phyloP scores from a whole-genome alignment of 2,797 vertebrate genomes.

The Thamnophis elegans region DNA sequence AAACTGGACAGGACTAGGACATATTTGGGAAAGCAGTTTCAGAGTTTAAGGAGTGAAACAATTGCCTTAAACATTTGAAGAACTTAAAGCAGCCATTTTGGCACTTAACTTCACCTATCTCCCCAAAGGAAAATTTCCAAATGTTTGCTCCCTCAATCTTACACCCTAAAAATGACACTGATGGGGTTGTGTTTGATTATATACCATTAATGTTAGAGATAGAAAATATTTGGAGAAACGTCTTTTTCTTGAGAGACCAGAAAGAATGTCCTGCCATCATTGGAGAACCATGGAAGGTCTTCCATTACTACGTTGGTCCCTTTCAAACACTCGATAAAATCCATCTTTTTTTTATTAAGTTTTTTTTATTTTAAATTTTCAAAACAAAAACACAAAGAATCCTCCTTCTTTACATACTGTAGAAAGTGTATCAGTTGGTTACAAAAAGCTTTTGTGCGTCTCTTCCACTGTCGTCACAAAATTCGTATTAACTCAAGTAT shows the following conservation, averaged over 20 bases:
- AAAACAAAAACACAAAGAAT: no score
- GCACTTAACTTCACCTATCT: neutral
- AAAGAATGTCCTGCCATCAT: neutral
- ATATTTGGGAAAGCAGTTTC: neutral
- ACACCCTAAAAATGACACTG: neutral
- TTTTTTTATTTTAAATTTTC: no score
- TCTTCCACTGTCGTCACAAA: no score
- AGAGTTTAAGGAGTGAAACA: neutral
- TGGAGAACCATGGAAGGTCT: neutral
- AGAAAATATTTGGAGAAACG: neutral
- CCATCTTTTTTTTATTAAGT: no score
- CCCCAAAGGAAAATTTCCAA: neutral
- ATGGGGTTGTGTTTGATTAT: neutral
- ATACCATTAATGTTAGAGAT: neutral
- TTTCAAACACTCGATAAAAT: neutral
- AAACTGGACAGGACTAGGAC: neutral
- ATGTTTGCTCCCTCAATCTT: neutral
- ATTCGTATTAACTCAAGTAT: no score
- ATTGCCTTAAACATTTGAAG: neutral
- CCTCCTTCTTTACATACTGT: no score
- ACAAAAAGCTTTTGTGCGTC: no score
- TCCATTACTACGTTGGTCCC: neutral
- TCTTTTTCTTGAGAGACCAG: neutral
- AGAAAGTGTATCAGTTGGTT: no score
- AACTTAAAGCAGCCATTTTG: neutral